Percentiles rank a stretch among this genome's conserved stretches.
Conservation (phyloP, 2,888 invertebrate species). For the Hyppa rectilinea region DNA sequence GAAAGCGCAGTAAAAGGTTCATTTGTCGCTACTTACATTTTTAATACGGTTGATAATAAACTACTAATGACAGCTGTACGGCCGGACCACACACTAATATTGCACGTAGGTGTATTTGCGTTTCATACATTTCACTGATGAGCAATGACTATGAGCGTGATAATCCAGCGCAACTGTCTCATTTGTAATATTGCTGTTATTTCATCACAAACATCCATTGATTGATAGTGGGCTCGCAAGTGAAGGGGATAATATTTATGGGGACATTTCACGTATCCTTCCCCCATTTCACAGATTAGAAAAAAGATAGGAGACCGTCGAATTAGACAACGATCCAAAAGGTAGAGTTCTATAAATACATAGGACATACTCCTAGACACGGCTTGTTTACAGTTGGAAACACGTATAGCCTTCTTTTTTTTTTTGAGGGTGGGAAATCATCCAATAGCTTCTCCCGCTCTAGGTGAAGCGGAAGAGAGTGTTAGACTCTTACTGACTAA, state of each 20-base stretch:
- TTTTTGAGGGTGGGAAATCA: no score
- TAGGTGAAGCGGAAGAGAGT: no score
- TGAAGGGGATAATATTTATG: slow-evolving; percentile 26
- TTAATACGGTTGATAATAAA: slow-evolving; percentile 38
- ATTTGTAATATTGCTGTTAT: slow-evolving; percentile 34
- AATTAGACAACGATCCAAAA: neutral
- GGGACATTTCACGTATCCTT: slow-evolving; percentile 36
- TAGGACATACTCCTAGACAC: neutral
- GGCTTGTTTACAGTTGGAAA: neutral
- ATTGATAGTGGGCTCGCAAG: slow-evolving; percentile 36
- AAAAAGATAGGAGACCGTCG: slow-evolving; percentile 19
- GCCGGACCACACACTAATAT: slow-evolving; percentile 19
- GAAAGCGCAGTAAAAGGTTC: slow-evolving; percentile 7
- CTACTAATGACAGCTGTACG: slow-evolving; percentile 28
- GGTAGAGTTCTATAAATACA: neutral
- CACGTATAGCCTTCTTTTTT: no score
- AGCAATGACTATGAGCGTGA: slow-evolving; percentile 19
- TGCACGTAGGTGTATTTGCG: slow-evolving; percentile 22
- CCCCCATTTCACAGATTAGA: slow-evolving; percentile 33
- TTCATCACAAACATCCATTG: slow-evolving; percentile 33
- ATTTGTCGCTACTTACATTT: slow-evolving; percentile 27
- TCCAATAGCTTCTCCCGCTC: no score
- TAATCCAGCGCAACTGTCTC: slow-evolving; percentile 22
- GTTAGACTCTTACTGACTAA: no score
- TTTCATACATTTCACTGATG: slow-evolving; percentile 24